These are phyloP conservation scores for Phalanger gymnotis DNA, from an alignment of 2,797 vertebrate species.

Conservation along the genomic window DNA sequence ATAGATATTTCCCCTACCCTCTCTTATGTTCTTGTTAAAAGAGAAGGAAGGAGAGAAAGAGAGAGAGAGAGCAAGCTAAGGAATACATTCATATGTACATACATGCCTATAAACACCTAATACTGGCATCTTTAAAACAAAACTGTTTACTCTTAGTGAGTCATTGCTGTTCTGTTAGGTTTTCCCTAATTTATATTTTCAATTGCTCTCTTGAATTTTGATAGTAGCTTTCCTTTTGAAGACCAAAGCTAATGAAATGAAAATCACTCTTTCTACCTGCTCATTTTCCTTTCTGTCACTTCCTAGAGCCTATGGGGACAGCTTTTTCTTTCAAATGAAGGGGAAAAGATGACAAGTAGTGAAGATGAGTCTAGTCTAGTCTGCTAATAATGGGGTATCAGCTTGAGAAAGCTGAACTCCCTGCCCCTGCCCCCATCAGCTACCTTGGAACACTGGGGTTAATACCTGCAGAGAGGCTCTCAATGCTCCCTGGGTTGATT, in stretches of 20 bases:
- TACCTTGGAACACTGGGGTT: constrained; percentile 33
- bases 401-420: not conserved
- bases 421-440: not conserved
- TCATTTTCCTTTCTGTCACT: not conserved
- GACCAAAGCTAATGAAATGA: not conserved
- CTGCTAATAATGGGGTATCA: not conserved
- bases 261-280: not conserved
- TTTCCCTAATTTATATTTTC: not conserved
- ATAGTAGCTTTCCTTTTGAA: not conserved
- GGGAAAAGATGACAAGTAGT: not conserved
- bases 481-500: not conserved
- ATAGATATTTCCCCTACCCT: not conserved
- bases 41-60: not conserved
- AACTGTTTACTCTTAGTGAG: not conserved
- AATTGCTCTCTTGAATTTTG: not conserved
- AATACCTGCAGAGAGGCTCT: constrained; percentile 28
- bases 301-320: not conserved
- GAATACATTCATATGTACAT: not conserved
- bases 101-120: not conserved
- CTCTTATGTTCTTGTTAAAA: not conserved
- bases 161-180: not conserved
- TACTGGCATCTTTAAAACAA: not conserved
- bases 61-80: too few relatives aligned
- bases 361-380: not conserved
- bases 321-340: not conserved